These are phyloP conservation scores for Orgyia antiqua DNA, from an alignment of 2,888 invertebrate genomes.

Conservation along the genomic window DNA sequence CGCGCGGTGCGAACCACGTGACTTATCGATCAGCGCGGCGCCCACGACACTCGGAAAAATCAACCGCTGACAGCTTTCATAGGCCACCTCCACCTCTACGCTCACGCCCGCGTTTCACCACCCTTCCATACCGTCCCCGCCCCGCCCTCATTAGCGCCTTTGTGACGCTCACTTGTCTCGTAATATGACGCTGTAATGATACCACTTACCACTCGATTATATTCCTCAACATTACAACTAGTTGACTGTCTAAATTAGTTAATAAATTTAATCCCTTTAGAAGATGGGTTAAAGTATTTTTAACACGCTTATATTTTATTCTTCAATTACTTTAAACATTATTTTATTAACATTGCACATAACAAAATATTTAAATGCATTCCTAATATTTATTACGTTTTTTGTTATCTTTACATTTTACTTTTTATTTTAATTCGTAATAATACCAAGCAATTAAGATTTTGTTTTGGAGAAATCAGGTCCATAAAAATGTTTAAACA, in stretches of 20 bases:
- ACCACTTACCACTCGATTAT: constrained; percentile 62
- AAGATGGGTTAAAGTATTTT: neutral
- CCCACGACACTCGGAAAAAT: constrained; percentile 77
- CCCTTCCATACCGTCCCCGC: constrained; percentile 19
- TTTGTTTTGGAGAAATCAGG: no score
- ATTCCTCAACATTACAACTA: constrained; percentile 33
- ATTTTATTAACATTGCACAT: no score
- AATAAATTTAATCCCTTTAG: constrained; percentile 38
- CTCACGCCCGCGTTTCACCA: constrained; percentile 19
- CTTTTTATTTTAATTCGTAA: no score
- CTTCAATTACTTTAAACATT: constrained; percentile 29
- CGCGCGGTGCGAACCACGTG: constrained; percentile 62
- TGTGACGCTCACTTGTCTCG: constrained; percentile 73
- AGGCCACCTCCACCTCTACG: constrained; percentile 49
- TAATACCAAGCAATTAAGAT: no score
- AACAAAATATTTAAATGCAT: no score
- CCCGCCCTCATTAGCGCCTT: constrained; percentile 75
- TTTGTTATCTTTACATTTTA: no score
- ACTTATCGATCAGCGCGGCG: constrained; percentile 75
- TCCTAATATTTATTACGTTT: no score
- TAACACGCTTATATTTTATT: constrained; percentile 5
- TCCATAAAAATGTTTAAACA: no score
- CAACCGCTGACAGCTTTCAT: constrained; percentile 77
- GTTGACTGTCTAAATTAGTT: constrained; percentile 5
- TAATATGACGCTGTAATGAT: constrained; percentile 68